phyloP scores from a whole-genome alignment of 2,797 vertebrate species.

The Tachyglossus aculeatus region DNA sequence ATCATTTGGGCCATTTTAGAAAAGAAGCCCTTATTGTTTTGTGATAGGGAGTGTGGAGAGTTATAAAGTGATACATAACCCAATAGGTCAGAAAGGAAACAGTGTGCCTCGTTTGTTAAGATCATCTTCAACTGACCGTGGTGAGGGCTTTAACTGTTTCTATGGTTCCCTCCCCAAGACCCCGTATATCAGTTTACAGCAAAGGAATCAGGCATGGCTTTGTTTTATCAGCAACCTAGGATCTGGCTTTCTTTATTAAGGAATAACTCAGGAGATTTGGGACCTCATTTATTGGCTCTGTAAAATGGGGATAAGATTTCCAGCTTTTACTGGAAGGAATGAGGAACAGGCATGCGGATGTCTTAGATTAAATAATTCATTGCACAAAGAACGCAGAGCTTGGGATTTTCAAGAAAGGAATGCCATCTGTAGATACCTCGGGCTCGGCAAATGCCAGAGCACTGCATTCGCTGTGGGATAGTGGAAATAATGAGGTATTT shows the following conservation, averaged over 20 bases:
- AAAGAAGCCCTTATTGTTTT: slow-evolving; percentile 69
- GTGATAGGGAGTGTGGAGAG: slow-evolving; percentile 49
- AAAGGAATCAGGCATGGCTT: slow-evolving; percentile 29
- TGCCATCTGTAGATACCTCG: slow-evolving; percentile 48
- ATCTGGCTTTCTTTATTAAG: slow-evolving; percentile 23
- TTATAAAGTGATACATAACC: slow-evolving; percentile 58
- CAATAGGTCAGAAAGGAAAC: slow-evolving; percentile 65
- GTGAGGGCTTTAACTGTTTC: background rate
- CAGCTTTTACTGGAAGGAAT: slow-evolving; percentile 19
- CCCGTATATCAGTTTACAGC: slow-evolving; percentile 36
- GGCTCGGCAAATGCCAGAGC: slow-evolving; percentile 46
- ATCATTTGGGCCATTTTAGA: slow-evolving; percentile 64
- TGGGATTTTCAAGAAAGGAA: slow-evolving; percentile 37
- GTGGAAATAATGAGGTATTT: slow-evolving; percentile 59
- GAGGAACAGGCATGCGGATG: slow-evolving; percentile 33
- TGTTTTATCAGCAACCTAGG: slow-evolving; percentile 36
- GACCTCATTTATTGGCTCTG: slow-evolving; percentile 8
- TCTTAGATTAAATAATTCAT: slow-evolving; percentile 42
- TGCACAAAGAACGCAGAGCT: too few relatives aligned
- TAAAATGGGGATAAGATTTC: slow-evolving; percentile 8
- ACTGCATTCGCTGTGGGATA: slow-evolving; percentile 50
- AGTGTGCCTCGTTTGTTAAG: slow-evolving; percentile 60
- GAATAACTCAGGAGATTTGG: slow-evolving; percentile 34
- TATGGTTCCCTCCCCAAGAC: slow-evolving; percentile 3
- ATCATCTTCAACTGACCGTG: slow-evolving; percentile 47